phyloP scores from a whole-genome alignment of 1,140 invertebrate species.

The Geopemphigus sp. region DNA sequence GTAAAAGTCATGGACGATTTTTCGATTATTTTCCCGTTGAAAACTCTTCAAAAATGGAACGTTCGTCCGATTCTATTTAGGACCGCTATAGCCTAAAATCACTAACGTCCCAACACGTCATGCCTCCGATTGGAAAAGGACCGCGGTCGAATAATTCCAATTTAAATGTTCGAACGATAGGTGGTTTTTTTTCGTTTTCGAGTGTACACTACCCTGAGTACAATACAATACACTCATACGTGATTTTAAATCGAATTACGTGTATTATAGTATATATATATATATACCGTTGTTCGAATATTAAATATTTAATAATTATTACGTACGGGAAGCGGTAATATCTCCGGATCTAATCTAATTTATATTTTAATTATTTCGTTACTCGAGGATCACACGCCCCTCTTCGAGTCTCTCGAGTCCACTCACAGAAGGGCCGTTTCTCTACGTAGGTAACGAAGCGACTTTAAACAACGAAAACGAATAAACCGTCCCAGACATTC shows the following conservation, averaged over 20 bases:
- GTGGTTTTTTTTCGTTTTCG: neutral
- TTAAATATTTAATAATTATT: conserved; percentile 28
- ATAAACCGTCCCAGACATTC: neutral
- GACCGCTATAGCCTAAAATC: neutral
- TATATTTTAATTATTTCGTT: conserved; percentile 31
- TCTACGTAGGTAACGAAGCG: neutral
- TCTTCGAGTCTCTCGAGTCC: neutral
- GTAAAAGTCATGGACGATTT: neutral
- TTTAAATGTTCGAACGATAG: neutral
- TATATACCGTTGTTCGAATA: neutral
- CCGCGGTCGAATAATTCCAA: neutral
- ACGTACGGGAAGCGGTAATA: neutral
- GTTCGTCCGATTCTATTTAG: neutral
- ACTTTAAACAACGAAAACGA: conserved; percentile 4
- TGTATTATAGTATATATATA: neutral
- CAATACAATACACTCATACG: neutral
- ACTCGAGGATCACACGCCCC: neutral
- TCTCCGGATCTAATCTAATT: neutral
- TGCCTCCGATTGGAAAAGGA: neutral
- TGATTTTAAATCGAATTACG: conserved; percentile 15
- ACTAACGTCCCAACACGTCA: neutral
- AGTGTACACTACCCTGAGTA: neutral
- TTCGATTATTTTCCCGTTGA: neutral
- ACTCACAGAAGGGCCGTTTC: neutral
- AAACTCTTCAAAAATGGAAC: neutral